Evolutionary conservation across 2,888 invertebrate species (phyloP), one percentile per base, ranked within the genome.

Genomic region (Nomada goodeniana): DNA sequence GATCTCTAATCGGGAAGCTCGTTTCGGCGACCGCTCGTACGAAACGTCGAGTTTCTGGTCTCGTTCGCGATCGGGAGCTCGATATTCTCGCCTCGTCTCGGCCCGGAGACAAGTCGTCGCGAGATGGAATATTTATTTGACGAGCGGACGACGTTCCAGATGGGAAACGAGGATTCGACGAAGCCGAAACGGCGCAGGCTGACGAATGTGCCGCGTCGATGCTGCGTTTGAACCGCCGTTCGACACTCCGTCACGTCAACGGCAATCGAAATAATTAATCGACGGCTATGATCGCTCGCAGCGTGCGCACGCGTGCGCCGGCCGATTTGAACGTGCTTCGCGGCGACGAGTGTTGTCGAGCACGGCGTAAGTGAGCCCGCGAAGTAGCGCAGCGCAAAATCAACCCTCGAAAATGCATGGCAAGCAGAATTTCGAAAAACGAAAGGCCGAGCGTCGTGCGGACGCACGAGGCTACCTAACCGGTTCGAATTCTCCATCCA

Each of bases 101-200:
- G 20, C n/a, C 18, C 63, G 20, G 29, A 1, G 13, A 59, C 57
- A 20, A 13, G 59, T 13, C 29, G 2, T 13, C 7, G 36, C 67
- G 36, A 23, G 10, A 42, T 55, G 20, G 55, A 36, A 55, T 53
- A 55, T 55, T 68, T 55, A 68, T 68, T 20, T 23, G 68, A 11
- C 36, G 55, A 15, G n/a, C n/a, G 15, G 11, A 7, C 36, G 53
- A 29, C 7, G 29, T 18, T 10, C 59, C n/a, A 10, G 10, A 36
- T 9, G 2, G 20, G 15, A 11, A 42, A 55, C 42, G 55, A 55
- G 42, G 18, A 53, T 53, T 36, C 42, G 55, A 36, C 13, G 52
- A 65, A 65, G 65, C 20, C 9, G 20, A 10, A 3, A 10, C 26
- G 26, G 36, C 15, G 20, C 9, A 36, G 36, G 36, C 52, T 53